Percentiles rank a stretch among this genome's conserved stretches.
These are phyloP conservation scores for Megathymus violae DNA, from an alignment of 1,140 invertebrate species.

Conservation along the genomic window DNA sequence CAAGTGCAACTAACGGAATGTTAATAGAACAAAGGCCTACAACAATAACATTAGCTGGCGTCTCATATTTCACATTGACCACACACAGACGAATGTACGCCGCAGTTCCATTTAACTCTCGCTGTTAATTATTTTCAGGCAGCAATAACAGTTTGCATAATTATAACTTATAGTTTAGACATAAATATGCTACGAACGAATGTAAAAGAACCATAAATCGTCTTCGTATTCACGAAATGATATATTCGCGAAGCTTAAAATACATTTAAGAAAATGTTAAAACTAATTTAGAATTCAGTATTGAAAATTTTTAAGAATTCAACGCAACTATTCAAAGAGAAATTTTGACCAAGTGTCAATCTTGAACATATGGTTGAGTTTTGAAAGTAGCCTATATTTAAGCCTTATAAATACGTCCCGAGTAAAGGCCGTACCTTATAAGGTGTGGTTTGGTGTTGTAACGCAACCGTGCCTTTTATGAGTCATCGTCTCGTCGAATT, in stretches of 20 bases:
- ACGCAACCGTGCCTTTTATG: constrained; percentile 64
- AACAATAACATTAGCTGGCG: constrained; percentile 34
- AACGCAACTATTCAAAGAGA: constrained; percentile 48
- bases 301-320: neutral
- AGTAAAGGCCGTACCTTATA: constrained; percentile 77
- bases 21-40: constrained; percentile 32
- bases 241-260: too few relatives aligned
- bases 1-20: constrained; percentile 27
- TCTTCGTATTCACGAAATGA: too few relatives aligned
- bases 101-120: constrained; percentile 8
- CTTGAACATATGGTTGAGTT: constrained; percentile 72
- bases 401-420: constrained; percentile 72
- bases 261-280: neutral
- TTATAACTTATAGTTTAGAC: too few relatives aligned
- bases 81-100: constrained; percentile 28
- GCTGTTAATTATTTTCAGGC: constrained; percentile 20
- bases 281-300: neutral
- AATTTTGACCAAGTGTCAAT: constrained; percentile 69
- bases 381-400: constrained; percentile 76
- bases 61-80: constrained; percentile 26
- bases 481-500: constrained; percentile 68
- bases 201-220: too few relatives aligned
- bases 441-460: constrained; percentile 67
- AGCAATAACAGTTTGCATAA: too few relatives aligned
- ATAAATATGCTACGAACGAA: too few relatives aligned